Conservation (phyloP, 2,888 invertebrate genomes). For the Apamea anceps region DNA sequence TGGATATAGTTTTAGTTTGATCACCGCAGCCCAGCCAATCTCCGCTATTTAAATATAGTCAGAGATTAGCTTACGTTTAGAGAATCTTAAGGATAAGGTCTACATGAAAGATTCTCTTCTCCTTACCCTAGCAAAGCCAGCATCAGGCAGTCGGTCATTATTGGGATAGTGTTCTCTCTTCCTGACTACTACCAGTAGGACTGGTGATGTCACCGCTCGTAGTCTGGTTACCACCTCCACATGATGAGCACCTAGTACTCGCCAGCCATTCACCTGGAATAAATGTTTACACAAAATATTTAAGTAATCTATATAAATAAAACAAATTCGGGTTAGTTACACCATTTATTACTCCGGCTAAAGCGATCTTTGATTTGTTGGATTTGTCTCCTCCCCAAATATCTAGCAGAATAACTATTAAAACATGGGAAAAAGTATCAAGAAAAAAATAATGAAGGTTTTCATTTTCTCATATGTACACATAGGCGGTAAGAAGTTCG, state of each 20-base stretch:
- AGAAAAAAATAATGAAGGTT: no score
- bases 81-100: background rate
- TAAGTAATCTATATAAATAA: background rate
- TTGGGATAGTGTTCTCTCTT: conserved; percentile 69
- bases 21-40: background rate
- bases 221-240: conserved; percentile 96
- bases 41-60: background rate
- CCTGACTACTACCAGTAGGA: conserved; percentile 95
- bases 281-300: background rate
- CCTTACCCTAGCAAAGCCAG: conserved; percentile 91
- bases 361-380: no score
- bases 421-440: no score
- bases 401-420: no score
- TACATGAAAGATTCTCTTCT: background rate
- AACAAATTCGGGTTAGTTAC: no score
- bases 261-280: conserved; percentile 95
- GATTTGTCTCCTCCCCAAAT: no score
- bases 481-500: no score
- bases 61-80: background rate
- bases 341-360: no score
- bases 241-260: conserved; percentile 96
- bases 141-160: conserved; percentile 64
- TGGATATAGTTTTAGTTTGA: background rate
- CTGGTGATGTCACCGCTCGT: conserved; percentile 95
- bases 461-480: no score